These are phyloP conservation scores for Procambarus clarkii DNA, from an alignment of 1,140 invertebrate species.

Conservation along the genomic window DNA sequence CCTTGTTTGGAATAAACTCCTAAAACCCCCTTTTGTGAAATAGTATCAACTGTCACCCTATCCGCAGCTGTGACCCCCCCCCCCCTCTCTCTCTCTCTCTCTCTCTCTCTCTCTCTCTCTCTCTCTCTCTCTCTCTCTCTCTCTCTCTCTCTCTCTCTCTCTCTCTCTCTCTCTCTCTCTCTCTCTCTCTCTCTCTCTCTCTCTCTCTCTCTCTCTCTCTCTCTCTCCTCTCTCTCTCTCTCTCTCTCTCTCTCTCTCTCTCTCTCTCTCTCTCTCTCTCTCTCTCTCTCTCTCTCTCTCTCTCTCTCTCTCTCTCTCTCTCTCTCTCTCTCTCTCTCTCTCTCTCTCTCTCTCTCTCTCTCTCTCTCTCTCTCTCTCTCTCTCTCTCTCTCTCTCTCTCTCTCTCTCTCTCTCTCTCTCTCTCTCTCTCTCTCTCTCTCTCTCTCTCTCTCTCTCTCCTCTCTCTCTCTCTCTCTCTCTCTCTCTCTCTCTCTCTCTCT, in stretches of 20 bases:
- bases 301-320: neutral
- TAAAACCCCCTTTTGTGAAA: too few species aligned
- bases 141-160: neutral
- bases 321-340: neutral
- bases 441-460: neutral
- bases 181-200: neutral
- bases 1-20: too few species aligned
- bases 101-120: neutral
- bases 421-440: neutral
- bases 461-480: neutral
- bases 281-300: neutral
- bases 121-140: neutral
- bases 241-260: neutral
- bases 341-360: neutral
- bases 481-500: neutral
- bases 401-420: neutral
- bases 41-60: too few species aligned
- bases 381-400: neutral
- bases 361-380: neutral
- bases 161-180: neutral
- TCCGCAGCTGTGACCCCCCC: neutral
- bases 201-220: neutral
- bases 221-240: neutral
- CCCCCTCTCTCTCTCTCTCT: neutral
- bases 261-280: neutral